These are phyloP conservation scores for Nannospalax galili DNA, from an alignment of 2,113 vertebrate genomes.

Conservation along the genomic window DNA sequence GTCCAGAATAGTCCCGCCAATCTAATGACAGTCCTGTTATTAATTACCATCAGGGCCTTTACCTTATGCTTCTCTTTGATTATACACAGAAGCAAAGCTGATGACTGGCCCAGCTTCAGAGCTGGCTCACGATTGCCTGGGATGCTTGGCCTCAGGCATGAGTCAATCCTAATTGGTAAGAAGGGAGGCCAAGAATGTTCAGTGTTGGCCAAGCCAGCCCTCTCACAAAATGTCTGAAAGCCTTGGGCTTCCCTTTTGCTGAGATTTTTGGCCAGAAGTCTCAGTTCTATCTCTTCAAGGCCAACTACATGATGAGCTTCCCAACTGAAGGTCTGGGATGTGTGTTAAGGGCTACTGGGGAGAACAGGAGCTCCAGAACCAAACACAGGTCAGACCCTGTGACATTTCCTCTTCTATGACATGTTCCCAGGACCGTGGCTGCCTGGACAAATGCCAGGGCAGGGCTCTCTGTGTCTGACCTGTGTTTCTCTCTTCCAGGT, in stretches of 20 bases:
- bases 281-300: background rate
- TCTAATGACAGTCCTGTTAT: background rate
- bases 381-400: background rate
- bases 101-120: background rate
- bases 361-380: background rate
- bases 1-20: background rate
- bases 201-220: background rate
- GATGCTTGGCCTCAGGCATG: background rate
- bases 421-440: background rate
- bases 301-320: background rate
- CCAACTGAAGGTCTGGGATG: background rate
- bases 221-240: background rate
- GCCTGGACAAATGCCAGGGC: background rate
- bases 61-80: background rate
- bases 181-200: background rate
- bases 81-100: background rate
- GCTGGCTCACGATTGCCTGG: rapidly evolving
- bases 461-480: background rate
- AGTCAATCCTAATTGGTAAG: background rate
- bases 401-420: background rate
- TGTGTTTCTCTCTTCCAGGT: conserved; percentile 77
- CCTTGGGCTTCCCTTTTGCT: background rate
- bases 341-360: background rate
- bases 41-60: background rate
- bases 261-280: background rate